Evolutionary conservation across 1,140 invertebrate genomes (phyloP).

Genomic region (Zaprionus africanus): DNA sequence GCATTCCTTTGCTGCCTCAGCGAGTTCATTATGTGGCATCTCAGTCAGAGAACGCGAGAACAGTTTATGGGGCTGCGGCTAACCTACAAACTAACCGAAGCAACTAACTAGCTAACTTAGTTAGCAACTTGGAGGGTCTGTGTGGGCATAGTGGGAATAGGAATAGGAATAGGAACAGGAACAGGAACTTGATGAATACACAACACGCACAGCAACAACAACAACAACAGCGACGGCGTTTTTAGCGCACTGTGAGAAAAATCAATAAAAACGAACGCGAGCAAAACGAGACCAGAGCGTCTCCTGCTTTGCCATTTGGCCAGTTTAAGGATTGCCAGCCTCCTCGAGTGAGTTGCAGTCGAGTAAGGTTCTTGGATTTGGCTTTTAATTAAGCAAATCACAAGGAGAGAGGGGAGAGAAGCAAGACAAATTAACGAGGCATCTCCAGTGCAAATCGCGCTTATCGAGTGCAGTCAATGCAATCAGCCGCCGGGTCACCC

Average conservation of each 20-base stretch:
- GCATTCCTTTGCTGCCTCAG: background rate
- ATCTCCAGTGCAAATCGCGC: slow-evolving; percentile 19
- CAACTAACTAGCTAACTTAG: slow-evolving; percentile 28
- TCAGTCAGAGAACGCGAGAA: background rate
- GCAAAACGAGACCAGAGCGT: slow-evolving; percentile 23
- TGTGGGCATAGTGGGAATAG: background rate
- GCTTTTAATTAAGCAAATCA: slow-evolving; percentile 46
- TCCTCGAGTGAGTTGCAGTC: background rate
- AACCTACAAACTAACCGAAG: slow-evolving; percentile 25
- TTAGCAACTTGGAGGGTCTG: slow-evolving; percentile 6
- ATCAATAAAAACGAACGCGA: slow-evolving; percentile 74
- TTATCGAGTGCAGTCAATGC: slow-evolving; percentile 45
- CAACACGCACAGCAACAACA: slow-evolving; percentile 38
- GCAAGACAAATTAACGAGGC: slow-evolving; percentile 32
- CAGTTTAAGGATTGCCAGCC: background rate
- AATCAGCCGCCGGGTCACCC: slow-evolving; percentile 19
- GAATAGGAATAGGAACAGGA: slow-evolving; percentile 5
- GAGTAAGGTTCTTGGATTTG: slow-evolving; percentile 13
- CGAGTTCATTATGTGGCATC: background rate
- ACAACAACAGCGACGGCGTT: slow-evolving; percentile 17
- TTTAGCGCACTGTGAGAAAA: slow-evolving; percentile 59
- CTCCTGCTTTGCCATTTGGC: background rate
- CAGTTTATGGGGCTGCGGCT: slow-evolving; percentile 14
- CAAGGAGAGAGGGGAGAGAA: background rate
- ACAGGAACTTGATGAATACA: slow-evolving; percentile 48